phyloP scores from a whole-genome alignment of 2,113 vertebrate species.

The Chlorodrepanis virens region DNA sequence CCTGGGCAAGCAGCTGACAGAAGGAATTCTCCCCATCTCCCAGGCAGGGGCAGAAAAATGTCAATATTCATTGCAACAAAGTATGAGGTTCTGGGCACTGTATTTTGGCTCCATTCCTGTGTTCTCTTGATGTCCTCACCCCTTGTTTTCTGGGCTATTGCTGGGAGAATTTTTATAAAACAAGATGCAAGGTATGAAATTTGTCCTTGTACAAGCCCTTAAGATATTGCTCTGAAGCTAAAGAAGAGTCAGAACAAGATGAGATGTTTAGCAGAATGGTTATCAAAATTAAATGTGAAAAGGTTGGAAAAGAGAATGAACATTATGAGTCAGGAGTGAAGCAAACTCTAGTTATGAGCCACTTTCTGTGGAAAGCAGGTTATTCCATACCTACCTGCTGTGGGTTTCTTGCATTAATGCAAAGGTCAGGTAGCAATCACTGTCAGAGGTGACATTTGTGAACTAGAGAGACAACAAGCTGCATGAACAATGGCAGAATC shows the following conservation, averaged over 20 bases:
- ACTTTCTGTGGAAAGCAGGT: not conserved
- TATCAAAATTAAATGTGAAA: not conserved
- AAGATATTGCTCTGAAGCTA: not conserved
- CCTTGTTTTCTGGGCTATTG: not conserved
- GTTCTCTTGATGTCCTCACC: not conserved
- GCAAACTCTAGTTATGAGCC: not conserved
- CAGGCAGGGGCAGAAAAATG: not conserved
- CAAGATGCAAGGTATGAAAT: not conserved
- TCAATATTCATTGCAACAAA: not conserved
- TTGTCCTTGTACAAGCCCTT: not conserved
- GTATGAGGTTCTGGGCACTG: not conserved
- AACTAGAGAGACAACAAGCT: not conserved
- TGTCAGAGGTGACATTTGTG: not conserved
- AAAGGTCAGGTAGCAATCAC: not conserved
- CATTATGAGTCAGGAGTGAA: not conserved
- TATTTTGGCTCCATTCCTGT: not conserved
- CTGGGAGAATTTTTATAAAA: not conserved
- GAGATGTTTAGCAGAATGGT: not conserved
- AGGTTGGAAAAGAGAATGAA: not conserved
- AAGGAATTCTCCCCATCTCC: not conserved
- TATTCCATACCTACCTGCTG: not conserved
- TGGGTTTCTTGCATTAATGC: not conserved
- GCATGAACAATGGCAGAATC: not conserved
- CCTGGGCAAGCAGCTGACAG: not conserved
- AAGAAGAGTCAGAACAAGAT: not conserved